These are phyloP conservation scores for Spizella passerina DNA, from an alignment of 2,797 vertebrate genomes.

Conservation along the genomic window DNA sequence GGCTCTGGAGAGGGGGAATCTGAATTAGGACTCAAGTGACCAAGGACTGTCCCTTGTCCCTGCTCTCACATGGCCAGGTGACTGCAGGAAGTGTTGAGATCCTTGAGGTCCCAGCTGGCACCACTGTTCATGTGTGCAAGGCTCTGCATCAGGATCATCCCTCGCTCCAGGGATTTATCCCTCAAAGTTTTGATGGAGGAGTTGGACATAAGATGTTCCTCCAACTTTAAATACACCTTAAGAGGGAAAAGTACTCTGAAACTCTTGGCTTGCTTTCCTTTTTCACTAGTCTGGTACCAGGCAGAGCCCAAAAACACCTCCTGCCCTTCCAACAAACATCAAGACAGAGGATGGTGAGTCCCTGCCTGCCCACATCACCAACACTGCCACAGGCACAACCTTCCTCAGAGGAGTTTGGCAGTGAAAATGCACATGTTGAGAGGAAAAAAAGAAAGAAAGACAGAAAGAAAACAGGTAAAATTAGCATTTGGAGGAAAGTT, in stretches of 20 bases:
- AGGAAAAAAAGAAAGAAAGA: background rate
- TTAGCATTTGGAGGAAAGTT: constrained; percentile 44
- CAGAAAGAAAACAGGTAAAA: constrained; percentile 49
- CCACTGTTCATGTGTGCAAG: background rate
- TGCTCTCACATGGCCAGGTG: background rate
- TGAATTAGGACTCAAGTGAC: background rate
- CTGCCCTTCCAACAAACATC: background rate
- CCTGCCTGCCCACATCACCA: background rate
- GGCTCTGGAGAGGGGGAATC: background rate
- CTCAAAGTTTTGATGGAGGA: background rate
- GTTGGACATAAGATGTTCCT: background rate
- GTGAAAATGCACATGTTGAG: background rate
- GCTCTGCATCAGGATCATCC: background rate
- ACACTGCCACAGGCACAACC: background rate
- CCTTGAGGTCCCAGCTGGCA: background rate
- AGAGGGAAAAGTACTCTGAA: background rate
- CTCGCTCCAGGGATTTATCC: background rate
- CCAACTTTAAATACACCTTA: background rate
- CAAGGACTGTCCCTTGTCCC: background rate
- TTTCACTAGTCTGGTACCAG: constrained; percentile 66
- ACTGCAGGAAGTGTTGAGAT: background rate
- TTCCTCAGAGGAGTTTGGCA: constrained; percentile 53
- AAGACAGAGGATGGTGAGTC: constrained; percentile 31
- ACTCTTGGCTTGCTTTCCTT: constrained; percentile 33
- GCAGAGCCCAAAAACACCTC: constrained; percentile 64